phyloP scores from a whole-genome alignment of 2,113 vertebrate genomes.

The Mirounga angustirostris region DNA sequence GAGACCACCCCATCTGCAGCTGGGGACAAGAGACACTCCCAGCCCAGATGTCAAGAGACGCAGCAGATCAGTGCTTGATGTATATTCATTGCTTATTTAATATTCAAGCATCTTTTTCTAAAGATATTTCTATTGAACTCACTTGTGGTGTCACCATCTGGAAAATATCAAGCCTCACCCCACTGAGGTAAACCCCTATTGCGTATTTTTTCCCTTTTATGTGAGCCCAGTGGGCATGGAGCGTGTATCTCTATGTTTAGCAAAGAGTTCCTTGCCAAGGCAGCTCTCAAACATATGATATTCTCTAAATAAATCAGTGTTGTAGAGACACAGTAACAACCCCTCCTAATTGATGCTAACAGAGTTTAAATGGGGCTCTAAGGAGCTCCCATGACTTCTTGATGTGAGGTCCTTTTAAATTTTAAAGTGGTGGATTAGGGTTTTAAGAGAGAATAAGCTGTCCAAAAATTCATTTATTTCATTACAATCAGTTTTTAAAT shows the following conservation, averaged over 20 bases:
- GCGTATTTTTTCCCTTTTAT: conserved; percentile 77
- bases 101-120: conserved; percentile 77
- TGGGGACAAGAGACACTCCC: conserved; percentile 74
- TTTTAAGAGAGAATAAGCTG: conserved; percentile 31
- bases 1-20: conserved; percentile 83
- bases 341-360: conserved; percentile 63
- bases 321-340: neutral
- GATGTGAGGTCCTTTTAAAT: conserved; percentile 61
- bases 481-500: conserved; percentile 30
- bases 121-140: conserved; percentile 82
- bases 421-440: neutral
- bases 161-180: conserved; percentile 83
- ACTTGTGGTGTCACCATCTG: conserved; percentile 83
- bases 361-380: conserved; percentile 17
- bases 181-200: conserved; percentile 83
- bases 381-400: conserved; percentile 23
- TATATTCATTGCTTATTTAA: conserved; percentile 80
- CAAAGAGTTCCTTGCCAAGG: conserved; percentile 36
- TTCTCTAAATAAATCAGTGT: conserved; percentile 71
- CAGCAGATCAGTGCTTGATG: conserved; percentile 69
- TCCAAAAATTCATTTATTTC: neutral
- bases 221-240: conserved; percentile 77
- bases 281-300: conserved; percentile 75
- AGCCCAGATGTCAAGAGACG: conserved; percentile 76
- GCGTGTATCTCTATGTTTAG: conserved; percentile 77